Percentiles rank a stretch among this genome's conserved stretches.
Conservation (phyloP, 2,797 vertebrate species). For the Vireo griseus region DNA sequence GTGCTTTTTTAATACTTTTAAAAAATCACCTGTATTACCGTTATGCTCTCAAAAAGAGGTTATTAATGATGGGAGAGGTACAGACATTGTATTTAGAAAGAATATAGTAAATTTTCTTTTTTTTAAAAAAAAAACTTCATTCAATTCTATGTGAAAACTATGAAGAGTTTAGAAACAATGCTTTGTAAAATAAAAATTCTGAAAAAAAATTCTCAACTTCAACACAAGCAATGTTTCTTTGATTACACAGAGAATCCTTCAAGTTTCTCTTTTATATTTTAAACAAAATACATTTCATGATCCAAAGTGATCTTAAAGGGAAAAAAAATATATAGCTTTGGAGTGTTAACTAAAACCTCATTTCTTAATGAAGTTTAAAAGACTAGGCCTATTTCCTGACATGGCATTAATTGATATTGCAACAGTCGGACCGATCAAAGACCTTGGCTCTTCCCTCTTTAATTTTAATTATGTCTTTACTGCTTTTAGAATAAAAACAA, state of each 20-base stretch:
- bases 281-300: not conserved
- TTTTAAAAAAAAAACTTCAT: accelerated
- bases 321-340: not conserved
- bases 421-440: not conserved
- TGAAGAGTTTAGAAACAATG: not conserved
- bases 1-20: not conserved
- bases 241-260: not conserved
- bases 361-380: not conserved
- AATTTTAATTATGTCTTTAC: not conserved
- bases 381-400: not conserved
- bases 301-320: not conserved
- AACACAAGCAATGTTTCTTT: not conserved
- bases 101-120: not conserved
- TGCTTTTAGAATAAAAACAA: not conserved
- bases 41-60: not conserved
- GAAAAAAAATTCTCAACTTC: not conserved
- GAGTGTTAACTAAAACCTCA: not conserved
- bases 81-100: not conserved
- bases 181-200: not conserved
- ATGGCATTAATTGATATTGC: accelerated
- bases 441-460: not conserved
- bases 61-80: not conserved
- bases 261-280: not conserved
- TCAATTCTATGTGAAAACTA: not conserved
- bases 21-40: not conserved